Evolutionary conservation across 2,888 invertebrate species (phyloP).

Genomic region (Cerastis rubricosa): DNA sequence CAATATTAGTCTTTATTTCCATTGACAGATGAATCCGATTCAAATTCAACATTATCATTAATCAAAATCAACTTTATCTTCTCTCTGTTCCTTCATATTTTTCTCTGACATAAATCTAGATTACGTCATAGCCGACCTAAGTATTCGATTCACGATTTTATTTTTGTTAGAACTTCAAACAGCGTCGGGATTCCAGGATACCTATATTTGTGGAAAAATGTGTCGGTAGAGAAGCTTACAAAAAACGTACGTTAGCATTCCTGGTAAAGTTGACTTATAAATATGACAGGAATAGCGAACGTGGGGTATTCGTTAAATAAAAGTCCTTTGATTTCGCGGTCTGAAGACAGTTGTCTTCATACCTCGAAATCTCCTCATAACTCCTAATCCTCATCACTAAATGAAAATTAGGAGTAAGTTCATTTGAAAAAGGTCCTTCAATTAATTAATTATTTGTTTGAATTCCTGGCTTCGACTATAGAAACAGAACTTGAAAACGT

Average conservation of each 20-base stretch:
- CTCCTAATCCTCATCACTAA: too few species aligned
- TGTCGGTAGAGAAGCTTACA: constrained; percentile 18
- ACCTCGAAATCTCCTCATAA: too few species aligned
- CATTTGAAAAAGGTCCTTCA: neutral
- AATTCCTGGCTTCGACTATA: neutral
- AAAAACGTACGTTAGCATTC: constrained; percentile 26
- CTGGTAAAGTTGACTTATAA: neutral
- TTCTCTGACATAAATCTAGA: constrained; percentile 14
- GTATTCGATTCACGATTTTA: constrained; percentile 47
- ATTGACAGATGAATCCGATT: neutral
- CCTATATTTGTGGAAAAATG: constrained; percentile 38
- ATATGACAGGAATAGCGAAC: constrained; percentile 14
- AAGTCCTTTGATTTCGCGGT: constrained; percentile 13
- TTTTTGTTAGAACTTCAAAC: constrained; percentile 40
- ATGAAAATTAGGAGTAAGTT: too few species aligned
- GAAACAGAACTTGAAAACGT: neutral
- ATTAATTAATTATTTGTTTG: neutral
- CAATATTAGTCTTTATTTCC: constrained; percentile 3
- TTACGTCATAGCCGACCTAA: constrained; percentile 5
- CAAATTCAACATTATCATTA: neutral
- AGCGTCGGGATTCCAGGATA: constrained; percentile 17
- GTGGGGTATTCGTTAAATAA: constrained; percentile 14
- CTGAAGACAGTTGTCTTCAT: neutral
- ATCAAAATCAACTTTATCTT: neutral
- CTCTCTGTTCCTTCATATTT: constrained; percentile 8